These are phyloP conservation scores for Zele albiditarsus DNA, from an alignment of 2,888 invertebrate species.

Conservation along the genomic window DNA sequence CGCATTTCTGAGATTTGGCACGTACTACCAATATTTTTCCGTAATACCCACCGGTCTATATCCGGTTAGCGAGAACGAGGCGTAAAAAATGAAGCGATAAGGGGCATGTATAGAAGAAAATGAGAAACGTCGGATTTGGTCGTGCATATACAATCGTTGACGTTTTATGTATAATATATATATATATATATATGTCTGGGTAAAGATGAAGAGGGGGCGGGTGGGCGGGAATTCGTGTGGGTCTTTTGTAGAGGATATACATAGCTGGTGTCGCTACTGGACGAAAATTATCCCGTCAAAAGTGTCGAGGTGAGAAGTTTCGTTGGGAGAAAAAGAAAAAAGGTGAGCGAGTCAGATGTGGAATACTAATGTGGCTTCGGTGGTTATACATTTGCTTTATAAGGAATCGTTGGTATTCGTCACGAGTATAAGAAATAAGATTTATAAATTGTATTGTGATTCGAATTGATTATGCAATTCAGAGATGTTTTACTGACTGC, in stretches of 20 bases:
- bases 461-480: no score
- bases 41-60: not conserved
- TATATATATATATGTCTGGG: not conserved
- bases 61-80: not conserved
- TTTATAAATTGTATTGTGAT: no score
- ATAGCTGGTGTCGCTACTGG: not conserved
- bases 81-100: slow-evolving; percentile 41
- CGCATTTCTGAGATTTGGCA: slow-evolving; percentile 37
- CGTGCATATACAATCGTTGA: slow-evolving; percentile 19
- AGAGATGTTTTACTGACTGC: no score
- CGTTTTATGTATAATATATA: not conserved
- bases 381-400: no score
- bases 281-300: slow-evolving; percentile 23
- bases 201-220: not conserved
- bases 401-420: no score
- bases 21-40: slow-evolving; percentile 33
- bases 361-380: no score
- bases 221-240: not conserved
- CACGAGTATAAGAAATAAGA: no score
- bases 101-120: slow-evolving; percentile 7
- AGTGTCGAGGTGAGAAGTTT: slow-evolving; percentile 23
- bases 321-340: not conserved
- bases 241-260: not conserved
- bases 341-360: no score
- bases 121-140: slow-evolving; percentile 20